Conservation (phyloP, 1,140 invertebrate genomes). For the Caerostris extrusa region DNA sequence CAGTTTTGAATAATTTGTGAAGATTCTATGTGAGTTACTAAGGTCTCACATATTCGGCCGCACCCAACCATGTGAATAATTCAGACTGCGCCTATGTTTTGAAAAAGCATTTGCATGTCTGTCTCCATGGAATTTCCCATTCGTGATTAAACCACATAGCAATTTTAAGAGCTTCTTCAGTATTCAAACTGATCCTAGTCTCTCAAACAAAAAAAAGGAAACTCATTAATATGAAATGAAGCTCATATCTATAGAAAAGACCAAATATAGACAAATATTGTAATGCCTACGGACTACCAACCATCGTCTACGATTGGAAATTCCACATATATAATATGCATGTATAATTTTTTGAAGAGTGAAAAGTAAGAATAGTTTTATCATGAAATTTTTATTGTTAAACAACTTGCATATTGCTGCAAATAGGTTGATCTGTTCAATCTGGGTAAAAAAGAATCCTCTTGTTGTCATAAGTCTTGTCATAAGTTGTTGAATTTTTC, state of each 20-base stretch:
- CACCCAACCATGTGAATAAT: not conserved
- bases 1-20: not conserved
- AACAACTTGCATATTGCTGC: not conserved
- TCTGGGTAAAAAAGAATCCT: no score
- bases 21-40: not conserved
- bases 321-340: not conserved
- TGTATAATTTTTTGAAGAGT: not conserved
- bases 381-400: not conserved
- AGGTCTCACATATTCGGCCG: not conserved
- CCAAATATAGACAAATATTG: not conserved
- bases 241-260: not conserved
- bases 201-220: not conserved
- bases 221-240: not conserved
- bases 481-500: no score
- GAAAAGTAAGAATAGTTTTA: not conserved
- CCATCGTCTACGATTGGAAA: not conserved
- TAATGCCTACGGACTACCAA: not conserved
- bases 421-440: no score
- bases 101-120: not conserved
- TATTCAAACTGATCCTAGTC: not conserved
- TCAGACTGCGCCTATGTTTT: not conserved
- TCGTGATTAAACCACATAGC: not conserved
- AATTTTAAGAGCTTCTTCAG: not conserved
- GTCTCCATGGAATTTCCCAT: not conserved
- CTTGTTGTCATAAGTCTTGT: no score